A percentile compares a stretch with the other conserved stretches of the same genome.
Evolutionary conservation across 2,797 vertebrate species (phyloP).

Genomic region (Sebastes baramenuke): DNA sequence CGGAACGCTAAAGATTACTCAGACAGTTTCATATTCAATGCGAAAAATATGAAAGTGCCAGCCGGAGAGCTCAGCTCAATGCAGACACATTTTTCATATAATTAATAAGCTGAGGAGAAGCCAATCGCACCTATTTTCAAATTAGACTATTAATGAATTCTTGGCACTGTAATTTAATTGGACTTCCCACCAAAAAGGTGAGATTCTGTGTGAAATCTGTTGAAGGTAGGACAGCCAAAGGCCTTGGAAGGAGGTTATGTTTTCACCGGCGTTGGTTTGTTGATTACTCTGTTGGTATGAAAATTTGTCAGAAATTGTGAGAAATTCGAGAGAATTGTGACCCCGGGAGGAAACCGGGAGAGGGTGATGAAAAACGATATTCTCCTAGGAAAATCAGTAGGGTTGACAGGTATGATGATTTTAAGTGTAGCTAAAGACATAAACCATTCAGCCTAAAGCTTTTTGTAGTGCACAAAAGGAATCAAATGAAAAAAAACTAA

Average conservation of each 20-base stretch:
- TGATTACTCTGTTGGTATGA: no score
- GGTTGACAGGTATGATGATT: background rate
- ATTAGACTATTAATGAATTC: background rate
- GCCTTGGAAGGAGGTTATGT: no score
- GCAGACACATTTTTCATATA: background rate
- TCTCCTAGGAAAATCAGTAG: rapidly evolving
- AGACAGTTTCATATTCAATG: background rate
- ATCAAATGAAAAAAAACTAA: background rate
- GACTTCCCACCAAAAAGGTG: background rate
- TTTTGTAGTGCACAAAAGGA: background rate
- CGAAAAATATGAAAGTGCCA: background rate
- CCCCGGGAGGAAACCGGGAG: no score
- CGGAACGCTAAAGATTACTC: background rate
- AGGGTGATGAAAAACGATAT: no score
- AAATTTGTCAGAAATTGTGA: no score
- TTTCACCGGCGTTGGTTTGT: rapidly evolving
- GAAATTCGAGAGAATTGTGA: no score
- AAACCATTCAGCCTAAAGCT: background rate
- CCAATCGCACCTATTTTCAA: background rate
- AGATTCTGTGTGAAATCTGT: background rate
- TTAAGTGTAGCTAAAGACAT: background rate
- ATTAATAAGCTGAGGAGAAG: background rate
- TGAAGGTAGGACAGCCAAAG: background rate
- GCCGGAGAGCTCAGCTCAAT: background rate
- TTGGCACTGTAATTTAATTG: background rate